A percentile compares a stretch with the other conserved stretches of the same genome.
Evolutionary conservation across 2,797 vertebrate species (phyloP).

Genomic region (Microhierax caerulescens): DNA sequence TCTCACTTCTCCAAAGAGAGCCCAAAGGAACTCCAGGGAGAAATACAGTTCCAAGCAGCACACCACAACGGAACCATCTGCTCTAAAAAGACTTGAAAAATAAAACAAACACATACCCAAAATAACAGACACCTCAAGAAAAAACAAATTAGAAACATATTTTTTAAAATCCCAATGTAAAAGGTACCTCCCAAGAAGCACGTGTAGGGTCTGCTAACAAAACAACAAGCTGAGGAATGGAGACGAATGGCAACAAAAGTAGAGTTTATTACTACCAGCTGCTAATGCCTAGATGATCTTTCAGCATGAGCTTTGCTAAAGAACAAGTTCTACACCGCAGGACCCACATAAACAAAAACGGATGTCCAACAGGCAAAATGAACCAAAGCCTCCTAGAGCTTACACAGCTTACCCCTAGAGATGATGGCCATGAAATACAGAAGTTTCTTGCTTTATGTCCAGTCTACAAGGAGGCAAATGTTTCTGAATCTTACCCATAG

Average conservation of each 20-base stretch:
- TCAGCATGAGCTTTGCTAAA: background rate
- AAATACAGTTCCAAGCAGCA: background rate
- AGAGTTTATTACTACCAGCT: background rate
- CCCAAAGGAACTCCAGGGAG: background rate
- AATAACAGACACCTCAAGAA: background rate
- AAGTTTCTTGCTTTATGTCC: background rate
- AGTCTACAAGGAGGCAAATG: background rate
- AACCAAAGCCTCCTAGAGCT: background rate
- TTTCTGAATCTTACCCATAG: background rate
- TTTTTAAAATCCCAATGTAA: background rate
- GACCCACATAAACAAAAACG: background rate
- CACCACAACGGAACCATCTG: background rate
- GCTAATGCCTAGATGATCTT: background rate
- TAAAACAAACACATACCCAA: accelerated
- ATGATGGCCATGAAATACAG: background rate
- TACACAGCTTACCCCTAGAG: background rate
- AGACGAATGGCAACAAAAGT: background rate
- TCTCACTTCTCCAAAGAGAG: background rate
- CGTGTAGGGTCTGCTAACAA: background rate
- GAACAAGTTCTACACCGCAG: background rate
- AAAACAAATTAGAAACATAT: background rate
- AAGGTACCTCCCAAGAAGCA: background rate
- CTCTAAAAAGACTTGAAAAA: background rate
- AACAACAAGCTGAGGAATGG: background rate
- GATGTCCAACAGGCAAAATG: background rate